These are phyloP conservation scores for Mormyrus iriodes DNA, from an alignment of 2,113 vertebrate genomes.

Conservation along the genomic window DNA sequence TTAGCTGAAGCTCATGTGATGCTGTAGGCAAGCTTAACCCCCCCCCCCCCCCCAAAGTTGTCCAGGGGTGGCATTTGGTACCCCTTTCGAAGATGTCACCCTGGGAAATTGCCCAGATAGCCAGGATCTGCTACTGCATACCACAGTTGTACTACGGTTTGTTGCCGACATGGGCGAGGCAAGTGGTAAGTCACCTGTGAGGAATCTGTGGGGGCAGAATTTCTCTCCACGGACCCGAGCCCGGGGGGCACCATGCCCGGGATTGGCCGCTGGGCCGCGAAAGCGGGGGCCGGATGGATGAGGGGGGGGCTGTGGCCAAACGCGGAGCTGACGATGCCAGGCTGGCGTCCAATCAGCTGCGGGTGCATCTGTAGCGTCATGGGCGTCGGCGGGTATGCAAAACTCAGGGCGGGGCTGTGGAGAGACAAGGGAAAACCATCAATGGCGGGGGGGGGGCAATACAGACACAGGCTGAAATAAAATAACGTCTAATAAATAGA, in stretches of 20 bases:
- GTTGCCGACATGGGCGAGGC: neutral
- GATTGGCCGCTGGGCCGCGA: slow-evolving; percentile 85
- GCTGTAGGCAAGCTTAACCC: neutral
- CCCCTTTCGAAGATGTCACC: neutral
- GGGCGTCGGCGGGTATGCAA: slow-evolving; percentile 88
- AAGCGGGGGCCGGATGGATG: slow-evolving; percentile 89
- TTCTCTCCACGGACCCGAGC: slow-evolving; percentile 79
- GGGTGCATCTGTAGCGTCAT: slow-evolving; percentile 94
- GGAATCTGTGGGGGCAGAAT: slow-evolving; percentile 76
- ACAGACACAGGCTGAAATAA: neutral
- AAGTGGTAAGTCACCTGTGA: slow-evolving; percentile 73
- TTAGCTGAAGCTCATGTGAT: neutral
- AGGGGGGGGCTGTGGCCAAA: slow-evolving; percentile 96
- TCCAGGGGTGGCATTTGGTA: neutral
- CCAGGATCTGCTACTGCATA: neutral
- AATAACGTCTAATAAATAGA: neutral
- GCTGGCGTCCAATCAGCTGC: slow-evolving; percentile 87
- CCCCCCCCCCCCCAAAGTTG: neutral
- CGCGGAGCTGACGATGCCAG: slow-evolving; percentile 83
- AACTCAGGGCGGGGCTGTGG: slow-evolving; percentile 85
- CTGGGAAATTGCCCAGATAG: neutral
- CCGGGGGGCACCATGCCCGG: slow-evolving; percentile 81
- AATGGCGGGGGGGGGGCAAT: neutral
- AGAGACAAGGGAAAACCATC: neutral
- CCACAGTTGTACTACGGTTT: neutral